Evolutionary conservation across 1,140 invertebrate species (phyloP), one percentile per base, ranked within the genome.

Genomic region (Ceratoteleas bidentatus): DNA sequence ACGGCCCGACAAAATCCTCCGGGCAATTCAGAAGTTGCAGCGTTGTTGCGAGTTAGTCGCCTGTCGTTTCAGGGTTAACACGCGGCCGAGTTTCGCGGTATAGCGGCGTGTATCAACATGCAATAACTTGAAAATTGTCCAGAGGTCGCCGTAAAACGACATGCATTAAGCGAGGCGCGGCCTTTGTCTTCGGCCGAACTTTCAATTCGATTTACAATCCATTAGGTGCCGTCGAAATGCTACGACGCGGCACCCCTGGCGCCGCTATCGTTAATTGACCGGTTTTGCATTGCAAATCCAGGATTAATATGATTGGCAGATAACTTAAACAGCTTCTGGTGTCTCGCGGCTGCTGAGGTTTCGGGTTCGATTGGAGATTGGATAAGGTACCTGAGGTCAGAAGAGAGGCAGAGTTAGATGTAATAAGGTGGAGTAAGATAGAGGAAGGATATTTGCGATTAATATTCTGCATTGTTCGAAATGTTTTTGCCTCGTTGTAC

Each of bases 131-230:
- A 70, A 43, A 70, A 60, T 13, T 70, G 56, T 70, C 34, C 45
- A 58, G 56, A 52, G 56, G 11, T 10, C 13, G n/a, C n/a, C 16
- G 9, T 9, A 47, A 70, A 70, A 70, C 52, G 34, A 66, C 58
- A 9, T 58, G 1, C 54, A 69, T 56, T 34, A 56, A 66, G n/a
- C 32, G n/a, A 50, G 43, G 5, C 0, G 53, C 0, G 6, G 10
- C n/a, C 24, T 61, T 61, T 61, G 57, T 60, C 56, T 72, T 11
- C n/a, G 11, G 13, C 0, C 57, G n/a, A 61, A 72, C 57, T 72
- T 72, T 56, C 56, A 61, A 72, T 61, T 61, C 38, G 38, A 72
- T 72, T 72, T 72, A 61, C 68, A 45, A 53, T 72, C 68, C 68
- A 72, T 72, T 72, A 61, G 56, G 13, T 53, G 68, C n/a, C 34